Evolutionary conservation across 2,888 invertebrate species (phyloP).

Genomic region (Aethes cnicana): DNA sequence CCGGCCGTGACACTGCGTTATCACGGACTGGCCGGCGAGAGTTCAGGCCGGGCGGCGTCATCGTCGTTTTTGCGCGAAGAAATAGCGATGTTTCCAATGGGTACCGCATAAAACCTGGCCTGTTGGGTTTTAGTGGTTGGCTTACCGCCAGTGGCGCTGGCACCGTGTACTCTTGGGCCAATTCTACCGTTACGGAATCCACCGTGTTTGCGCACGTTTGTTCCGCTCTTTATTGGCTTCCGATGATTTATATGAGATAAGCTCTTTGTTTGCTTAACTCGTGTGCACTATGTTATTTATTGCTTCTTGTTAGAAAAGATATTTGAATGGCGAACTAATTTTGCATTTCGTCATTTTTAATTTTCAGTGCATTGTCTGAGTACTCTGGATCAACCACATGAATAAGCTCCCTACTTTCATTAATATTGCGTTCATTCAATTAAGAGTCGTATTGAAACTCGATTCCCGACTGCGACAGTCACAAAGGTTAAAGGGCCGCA

Average conservation of each 20-base stretch:
- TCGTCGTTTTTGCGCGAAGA: conserved; percentile 42
- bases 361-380: no score
- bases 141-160: conserved; percentile 59
- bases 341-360: no score
- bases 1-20: conserved; percentile 53
- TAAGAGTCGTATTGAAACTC: conserved; percentile 31
- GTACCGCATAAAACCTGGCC: conserved; percentile 39
- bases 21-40: conserved; percentile 44
- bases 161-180: conserved; percentile 40
- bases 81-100: conserved; percentile 35
- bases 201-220: conserved; percentile 37
- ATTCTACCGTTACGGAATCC: conserved; percentile 46
- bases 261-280: conserved; percentile 10
- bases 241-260: conserved; percentile 33
- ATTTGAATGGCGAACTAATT: no score
- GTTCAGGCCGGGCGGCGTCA: conserved; percentile 39
- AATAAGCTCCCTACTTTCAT: conserved; percentile 23
- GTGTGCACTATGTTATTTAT: conserved; percentile 22
- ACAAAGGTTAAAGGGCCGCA: conserved; percentile 59
- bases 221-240: conserved; percentile 44
- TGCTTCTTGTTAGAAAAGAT: conserved; percentile 1
- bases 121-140: conserved; percentile 64
- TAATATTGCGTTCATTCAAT: conserved; percentile 26
- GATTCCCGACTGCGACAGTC: conserved; percentile 41
- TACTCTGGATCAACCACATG: neutral